A percentile compares a stretch with the other conserved stretches of the same genome.
Conservation (phyloP, 2,113 vertebrate species). For the Phycodurus eques region DNA sequence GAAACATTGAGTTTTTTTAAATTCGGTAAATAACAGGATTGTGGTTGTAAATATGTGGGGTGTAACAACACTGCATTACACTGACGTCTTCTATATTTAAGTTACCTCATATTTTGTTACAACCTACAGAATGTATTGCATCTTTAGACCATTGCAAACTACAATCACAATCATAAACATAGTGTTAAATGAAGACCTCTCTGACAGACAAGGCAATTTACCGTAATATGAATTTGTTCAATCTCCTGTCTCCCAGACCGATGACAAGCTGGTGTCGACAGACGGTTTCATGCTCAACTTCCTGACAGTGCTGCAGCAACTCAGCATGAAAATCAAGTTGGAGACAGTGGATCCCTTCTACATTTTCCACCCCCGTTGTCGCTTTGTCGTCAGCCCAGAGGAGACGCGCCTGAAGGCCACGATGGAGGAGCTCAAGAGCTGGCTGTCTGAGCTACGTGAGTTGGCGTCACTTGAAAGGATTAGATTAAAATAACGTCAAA, state of each 20-base stretch:
- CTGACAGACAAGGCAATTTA: neutral
- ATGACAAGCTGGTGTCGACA: slow-evolving; percentile 93
- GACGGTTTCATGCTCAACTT: slow-evolving; percentile 99
- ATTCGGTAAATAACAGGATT: neutral
- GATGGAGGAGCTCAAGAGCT: slow-evolving; percentile 89
- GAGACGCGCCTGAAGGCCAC: slow-evolving; percentile 93
- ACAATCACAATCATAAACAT: neutral
- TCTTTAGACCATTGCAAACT: neutral
- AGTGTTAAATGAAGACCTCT: neutral
- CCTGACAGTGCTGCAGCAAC: slow-evolving; percentile 95
- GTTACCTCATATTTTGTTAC: neutral
- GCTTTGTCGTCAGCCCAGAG: slow-evolving; percentile 83
- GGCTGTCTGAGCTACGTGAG: slow-evolving; percentile 89
- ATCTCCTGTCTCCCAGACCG: slow-evolving; percentile 76
- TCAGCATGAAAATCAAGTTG: slow-evolving; percentile 96
- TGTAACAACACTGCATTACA: neutral
- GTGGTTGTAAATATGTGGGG: neutral
- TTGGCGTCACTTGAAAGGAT: slow-evolving; percentile 15
- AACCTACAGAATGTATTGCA: neutral
- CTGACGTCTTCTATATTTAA: neutral
- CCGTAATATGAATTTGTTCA: neutral
- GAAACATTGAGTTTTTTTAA: neutral
- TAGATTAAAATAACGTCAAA: neutral
- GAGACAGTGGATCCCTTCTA: slow-evolving; percentile 97
- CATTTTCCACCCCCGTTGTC: slow-evolving; percentile 92